Conservation (phyloP, 2,888 invertebrate species). For the Drosophila kambysellisi region DNA sequence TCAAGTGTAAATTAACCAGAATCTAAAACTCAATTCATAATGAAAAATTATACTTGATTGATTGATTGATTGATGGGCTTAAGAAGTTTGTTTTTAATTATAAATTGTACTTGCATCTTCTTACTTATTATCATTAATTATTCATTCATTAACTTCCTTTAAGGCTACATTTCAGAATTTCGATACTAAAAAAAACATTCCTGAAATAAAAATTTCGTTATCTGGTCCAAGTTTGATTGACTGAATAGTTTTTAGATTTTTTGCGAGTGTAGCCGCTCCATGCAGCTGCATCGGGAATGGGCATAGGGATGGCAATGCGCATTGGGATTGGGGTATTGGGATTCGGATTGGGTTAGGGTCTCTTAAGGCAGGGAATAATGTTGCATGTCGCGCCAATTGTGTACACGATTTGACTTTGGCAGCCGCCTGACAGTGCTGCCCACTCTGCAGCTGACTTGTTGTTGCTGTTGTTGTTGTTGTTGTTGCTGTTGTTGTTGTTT, state of each 20-base stretch:
- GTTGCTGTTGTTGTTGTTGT: conserved; percentile 58
- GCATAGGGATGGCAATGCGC: conserved; percentile 40
- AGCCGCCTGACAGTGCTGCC: conserved; percentile 76
- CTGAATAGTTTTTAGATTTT: not conserved
- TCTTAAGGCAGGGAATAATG: conserved; percentile 53
- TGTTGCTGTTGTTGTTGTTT: conserved; percentile 55
- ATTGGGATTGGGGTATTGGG: conserved; percentile 35
- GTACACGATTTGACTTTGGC: conserved; percentile 83
- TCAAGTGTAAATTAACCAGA: too few species aligned
- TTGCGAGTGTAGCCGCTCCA: conserved; percentile 33
- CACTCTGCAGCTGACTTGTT: conserved; percentile 62
- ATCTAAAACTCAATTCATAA: too few species aligned
- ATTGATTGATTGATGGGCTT: too few species aligned
- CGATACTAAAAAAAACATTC: fast-evolving
- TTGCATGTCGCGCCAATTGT: conserved; percentile 80
- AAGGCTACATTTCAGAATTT: not conserved
- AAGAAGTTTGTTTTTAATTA: too few species aligned
- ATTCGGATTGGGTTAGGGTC: conserved; percentile 43
- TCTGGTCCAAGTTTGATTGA: not conserved
- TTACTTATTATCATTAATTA: not conserved
- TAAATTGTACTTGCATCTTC: not conserved
- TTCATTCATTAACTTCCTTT: not conserved
- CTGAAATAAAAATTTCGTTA: not conserved
- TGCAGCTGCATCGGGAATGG: conserved; percentile 57
- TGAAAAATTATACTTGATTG: too few species aligned